Evolutionary conservation across 2,888 invertebrate species (phyloP), one percentile per base, ranked within the genome.

Genomic region (Ceraclea dissimilis): DNA sequence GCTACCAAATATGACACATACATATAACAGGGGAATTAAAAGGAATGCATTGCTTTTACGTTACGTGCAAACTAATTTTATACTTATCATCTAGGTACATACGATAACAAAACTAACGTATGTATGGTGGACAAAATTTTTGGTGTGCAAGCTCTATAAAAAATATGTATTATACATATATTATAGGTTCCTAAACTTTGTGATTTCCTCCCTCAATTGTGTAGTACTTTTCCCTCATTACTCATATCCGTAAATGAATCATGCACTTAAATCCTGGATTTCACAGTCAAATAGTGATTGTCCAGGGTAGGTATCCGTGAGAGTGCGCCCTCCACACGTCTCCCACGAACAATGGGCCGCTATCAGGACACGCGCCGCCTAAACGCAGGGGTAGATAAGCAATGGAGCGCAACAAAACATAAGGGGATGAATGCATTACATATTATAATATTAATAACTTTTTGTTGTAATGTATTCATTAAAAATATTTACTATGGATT

Each of bases 311-410:
- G 22, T 18, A 17, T 73, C 60, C 75, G 77, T 77, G 77, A 76
- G 77, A 76, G 76, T 75, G 75, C 71, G 72, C 67, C 60, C 67
- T 75, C 75, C 76, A 76, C 75, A 76, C 71, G 73, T 71, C 74
- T 78, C 75, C 75, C 77, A 76, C 71, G 52, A 69, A 72, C 69
- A 65, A 65, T 67, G 58, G 56, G 10, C 31, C 4, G 18, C 33
- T 33, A 20, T 33, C 31, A 18, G 18, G 52, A 31, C 34, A 52
- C 52, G 50, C 66, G 64, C 60, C 60, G 51, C 48, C 20, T 55
- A 58, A 58, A 52, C 51, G 55, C 49, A 51, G 51, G 60, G 60
- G 60, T 60, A 20, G 55, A 52, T 55, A 55, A 50, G 44, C 46
- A 31, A 39, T 16, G 16, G n/a, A 39, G n/a, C n/a, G 16, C 39